Conservation (phyloP, 2,113 vertebrate genomes). For the Pollimyrus isidori region DNA sequence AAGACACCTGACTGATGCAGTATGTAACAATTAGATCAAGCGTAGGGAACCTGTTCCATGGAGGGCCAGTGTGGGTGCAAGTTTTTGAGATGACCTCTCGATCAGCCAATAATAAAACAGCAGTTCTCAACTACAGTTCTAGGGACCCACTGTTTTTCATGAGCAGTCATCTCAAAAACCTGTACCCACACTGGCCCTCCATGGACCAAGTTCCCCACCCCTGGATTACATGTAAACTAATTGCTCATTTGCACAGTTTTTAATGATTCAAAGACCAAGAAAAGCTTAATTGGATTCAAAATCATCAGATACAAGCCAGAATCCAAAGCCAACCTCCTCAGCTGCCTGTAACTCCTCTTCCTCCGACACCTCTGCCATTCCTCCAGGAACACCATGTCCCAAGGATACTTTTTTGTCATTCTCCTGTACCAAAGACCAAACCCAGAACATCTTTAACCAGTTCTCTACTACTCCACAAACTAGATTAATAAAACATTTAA, state of each 20-base stretch:
- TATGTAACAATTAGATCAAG: neutral
- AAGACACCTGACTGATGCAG: neutral
- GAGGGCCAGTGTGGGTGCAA: no score
- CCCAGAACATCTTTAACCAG: neutral
- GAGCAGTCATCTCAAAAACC: no score
- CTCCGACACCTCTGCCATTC: conserved; percentile 63
- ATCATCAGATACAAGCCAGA: neutral
- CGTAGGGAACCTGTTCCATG: no score
- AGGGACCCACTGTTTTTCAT: no score
- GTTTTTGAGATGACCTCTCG: no score
- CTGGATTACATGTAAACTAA: neutral
- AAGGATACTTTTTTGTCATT: conserved; percentile 66
- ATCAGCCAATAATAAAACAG: no score
- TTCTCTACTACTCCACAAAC: neutral
- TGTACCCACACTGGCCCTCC: no score
- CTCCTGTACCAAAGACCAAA: conserved; percentile 45
- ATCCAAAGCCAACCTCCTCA: conserved; percentile 70
- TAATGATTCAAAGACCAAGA: neutral
- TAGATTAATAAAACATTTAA: neutral
- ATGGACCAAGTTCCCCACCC: no score
- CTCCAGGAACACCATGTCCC: conserved; percentile 51
- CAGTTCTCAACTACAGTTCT: no score
- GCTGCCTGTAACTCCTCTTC: conserved; percentile 80
- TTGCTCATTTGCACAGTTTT: neutral
- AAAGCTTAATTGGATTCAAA: neutral